Conservation (phyloP, 1,140 invertebrate species). For the Drosophila prosaltans region DNA sequence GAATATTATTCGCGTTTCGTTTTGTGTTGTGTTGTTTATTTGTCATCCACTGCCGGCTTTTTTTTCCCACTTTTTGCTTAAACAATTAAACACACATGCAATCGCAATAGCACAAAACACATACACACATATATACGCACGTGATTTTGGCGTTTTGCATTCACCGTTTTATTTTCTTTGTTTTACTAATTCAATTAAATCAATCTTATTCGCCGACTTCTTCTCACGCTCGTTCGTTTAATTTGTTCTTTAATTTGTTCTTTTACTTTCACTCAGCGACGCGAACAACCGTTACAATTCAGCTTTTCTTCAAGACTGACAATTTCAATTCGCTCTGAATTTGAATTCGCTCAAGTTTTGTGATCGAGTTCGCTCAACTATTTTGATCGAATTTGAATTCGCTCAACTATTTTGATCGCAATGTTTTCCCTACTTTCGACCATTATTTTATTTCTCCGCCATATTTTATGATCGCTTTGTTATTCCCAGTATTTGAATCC, state of each 20-base stretch:
- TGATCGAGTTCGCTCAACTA: no score
- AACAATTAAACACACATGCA: constrained; percentile 54
- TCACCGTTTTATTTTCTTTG: background rate
- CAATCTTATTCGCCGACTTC: constrained; percentile 1
- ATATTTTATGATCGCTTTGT: no score
- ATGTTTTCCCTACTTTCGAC: no score
- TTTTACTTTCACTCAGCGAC: background rate
- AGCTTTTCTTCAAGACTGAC: background rate
- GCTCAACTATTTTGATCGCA: no score
- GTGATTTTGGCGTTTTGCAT: constrained; percentile 5
- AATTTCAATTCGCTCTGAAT: no score
- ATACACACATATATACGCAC: background rate
- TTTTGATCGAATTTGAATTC: no score
- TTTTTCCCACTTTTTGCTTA: constrained; percentile 41
- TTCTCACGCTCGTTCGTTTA: background rate
- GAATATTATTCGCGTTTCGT: background rate
- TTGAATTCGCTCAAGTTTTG: no score
- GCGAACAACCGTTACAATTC: constrained; percentile 6
- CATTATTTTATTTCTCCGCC: no score
- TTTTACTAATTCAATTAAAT: background rate
- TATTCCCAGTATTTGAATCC: no score
- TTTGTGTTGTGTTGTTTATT: background rate
- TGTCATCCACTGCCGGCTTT: constrained; percentile 11
- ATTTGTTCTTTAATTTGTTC: no score
- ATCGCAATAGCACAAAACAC: constrained; percentile 11